A percentile compares a stretch with the other conserved stretches of the same genome.
phyloP scores from a whole-genome alignment of 2,888 invertebrate genomes.

The Cosmorhoe ocellata region DNA sequence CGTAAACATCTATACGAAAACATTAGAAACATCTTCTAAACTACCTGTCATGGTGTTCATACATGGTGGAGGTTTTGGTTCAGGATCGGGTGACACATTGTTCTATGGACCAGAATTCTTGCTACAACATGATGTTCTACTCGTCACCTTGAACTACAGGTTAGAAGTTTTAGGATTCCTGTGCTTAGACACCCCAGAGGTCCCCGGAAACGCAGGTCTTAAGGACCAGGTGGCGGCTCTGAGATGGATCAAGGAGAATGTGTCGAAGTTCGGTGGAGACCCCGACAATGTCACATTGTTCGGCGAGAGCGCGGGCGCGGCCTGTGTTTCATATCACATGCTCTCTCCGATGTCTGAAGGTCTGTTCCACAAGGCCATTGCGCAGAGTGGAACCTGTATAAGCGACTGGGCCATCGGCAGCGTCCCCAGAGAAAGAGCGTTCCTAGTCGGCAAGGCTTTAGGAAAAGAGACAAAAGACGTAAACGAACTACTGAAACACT shows the following conservation, averaged over 20 bases:
- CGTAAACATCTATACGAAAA: slow-evolving; percentile 54
- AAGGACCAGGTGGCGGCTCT: slow-evolving; percentile 71
- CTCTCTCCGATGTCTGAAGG: slow-evolving; percentile 33
- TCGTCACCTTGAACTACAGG: slow-evolving; percentile 61
- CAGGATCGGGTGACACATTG: slow-evolving; percentile 48
- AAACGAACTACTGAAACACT: slow-evolving; percentile 4
- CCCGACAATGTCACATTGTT: slow-evolving; percentile 66
- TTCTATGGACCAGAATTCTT: slow-evolving; percentile 56
- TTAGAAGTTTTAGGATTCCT: slow-evolving; percentile 64
- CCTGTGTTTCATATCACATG: slow-evolving; percentile 31
- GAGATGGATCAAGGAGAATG: slow-evolving; percentile 67
- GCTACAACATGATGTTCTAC: slow-evolving; percentile 46
- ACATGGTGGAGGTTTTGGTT: slow-evolving; percentile 52
- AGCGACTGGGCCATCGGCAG: slow-evolving; percentile 10
- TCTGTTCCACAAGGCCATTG: slow-evolving; percentile 61
- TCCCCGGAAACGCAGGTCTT: slow-evolving; percentile 68
- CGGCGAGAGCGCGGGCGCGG: slow-evolving; percentile 70
- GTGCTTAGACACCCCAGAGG: slow-evolving; percentile 65
- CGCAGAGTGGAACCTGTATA: slow-evolving; percentile 55
- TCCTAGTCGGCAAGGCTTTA: slow-evolving; percentile 8
- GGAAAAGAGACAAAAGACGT: slow-evolving; percentile 11
- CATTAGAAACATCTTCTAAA: slow-evolving; percentile 32
- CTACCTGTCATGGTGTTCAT: slow-evolving; percentile 57
- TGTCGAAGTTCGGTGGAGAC: slow-evolving; percentile 69
- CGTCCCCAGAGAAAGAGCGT: slow-evolving; percentile 7